Conservation (phyloP, 2,888 invertebrate genomes). For the Caradrina clavipalpis region DNA sequence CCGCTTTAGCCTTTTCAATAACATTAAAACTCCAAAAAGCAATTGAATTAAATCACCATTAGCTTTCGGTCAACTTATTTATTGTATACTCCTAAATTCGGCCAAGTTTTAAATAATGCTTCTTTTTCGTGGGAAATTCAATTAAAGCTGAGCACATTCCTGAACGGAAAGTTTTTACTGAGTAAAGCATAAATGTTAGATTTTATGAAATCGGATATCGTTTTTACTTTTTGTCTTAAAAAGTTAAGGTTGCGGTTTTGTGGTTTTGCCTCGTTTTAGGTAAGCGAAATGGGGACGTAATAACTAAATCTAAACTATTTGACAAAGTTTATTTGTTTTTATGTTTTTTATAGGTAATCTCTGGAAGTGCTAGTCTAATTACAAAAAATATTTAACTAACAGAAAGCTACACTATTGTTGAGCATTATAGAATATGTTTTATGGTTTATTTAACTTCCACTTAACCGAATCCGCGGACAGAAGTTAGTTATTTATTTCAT, state of each 20-base stretch:
- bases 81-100: conserved; percentile 44
- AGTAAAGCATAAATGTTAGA: conserved; percentile 8
- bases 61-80: conserved; percentile 52
- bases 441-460: too few species aligned
- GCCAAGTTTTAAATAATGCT: conserved; percentile 38
- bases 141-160: conserved; percentile 49
- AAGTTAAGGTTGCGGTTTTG: background rate
- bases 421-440: too few species aligned
- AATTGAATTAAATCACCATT: conserved; percentile 54
- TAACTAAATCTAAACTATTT: too few species aligned
- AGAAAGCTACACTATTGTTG: too few species aligned
- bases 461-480: too few species aligned
- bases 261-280: background rate
- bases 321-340: too few species aligned
- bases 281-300: too few species aligned
- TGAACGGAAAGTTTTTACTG: conserved; percentile 43
- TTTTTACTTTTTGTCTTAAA: conserved; percentile 9
- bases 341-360: too few species aligned
- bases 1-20: conserved; percentile 33
- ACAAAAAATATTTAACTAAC: too few species aligned
- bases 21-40: conserved; percentile 45
- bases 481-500: too few species aligned
- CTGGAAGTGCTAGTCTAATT: too few species aligned
- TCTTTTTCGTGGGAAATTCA: conserved; percentile 48
- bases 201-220: conserved; percentile 25